These are phyloP conservation scores for Hartigia nigra DNA, from an alignment of 2,888 invertebrate species.

Conservation along the genomic window DNA sequence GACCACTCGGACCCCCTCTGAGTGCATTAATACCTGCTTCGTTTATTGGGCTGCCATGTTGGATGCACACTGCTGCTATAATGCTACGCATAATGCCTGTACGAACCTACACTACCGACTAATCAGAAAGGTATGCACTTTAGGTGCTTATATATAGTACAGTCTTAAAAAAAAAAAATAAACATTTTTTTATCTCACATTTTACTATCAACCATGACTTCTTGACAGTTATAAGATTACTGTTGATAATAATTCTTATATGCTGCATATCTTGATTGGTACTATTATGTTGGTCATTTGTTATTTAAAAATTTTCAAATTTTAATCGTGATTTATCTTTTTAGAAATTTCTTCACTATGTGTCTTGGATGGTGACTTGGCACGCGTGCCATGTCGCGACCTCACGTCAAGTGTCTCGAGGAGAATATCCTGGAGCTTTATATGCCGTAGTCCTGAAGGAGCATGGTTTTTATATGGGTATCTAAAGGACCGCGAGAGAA, in stretches of 20 bases:
- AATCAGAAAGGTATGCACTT: not conserved
- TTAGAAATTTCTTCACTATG: not conserved
- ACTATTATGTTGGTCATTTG: not conserved
- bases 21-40: slow-evolving; percentile 25
- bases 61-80: slow-evolving; percentile 9
- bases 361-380: not conserved
- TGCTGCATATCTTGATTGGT: too few species aligned
- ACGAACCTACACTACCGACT: not conserved
- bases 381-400: not conserved
- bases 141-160: not conserved
- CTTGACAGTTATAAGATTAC: not conserved
- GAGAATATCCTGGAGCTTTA: not conserved
- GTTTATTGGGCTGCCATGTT: slow-evolving; percentile 30
- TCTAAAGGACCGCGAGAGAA: slow-evolving; percentile 18
- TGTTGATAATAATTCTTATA: not conserved
- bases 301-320: not conserved
- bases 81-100: not conserved
- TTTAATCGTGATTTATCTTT: not conserved
- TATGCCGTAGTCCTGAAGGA: slow-evolving; percentile 19
- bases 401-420: not conserved
- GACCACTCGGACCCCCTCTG: slow-evolving; percentile 18
- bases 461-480: slow-evolving; percentile 3
- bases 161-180: not conserved
- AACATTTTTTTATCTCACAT: not conserved
- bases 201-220: not conserved